Percentiles rank a stretch among this genome's conserved stretches.
Conservation (phyloP, 2,797 vertebrate genomes). For the Anabas testudineus region DNA sequence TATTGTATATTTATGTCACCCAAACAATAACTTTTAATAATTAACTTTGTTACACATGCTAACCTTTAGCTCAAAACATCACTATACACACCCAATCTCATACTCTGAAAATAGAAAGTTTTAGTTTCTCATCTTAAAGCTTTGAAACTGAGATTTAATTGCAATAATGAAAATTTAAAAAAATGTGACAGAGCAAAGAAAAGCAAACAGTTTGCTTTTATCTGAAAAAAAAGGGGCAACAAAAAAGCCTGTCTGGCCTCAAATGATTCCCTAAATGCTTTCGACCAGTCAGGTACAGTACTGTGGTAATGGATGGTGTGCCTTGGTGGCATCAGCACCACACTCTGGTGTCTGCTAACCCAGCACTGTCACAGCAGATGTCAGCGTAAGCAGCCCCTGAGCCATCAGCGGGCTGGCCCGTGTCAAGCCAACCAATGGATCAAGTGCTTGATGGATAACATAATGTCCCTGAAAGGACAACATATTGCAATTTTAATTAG, state of each 20-base stretch:
- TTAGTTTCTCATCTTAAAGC: too few species aligned
- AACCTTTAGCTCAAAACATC: too few species aligned
- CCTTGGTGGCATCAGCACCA: conserved; percentile 29
- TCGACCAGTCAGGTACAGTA: conserved; percentile 37
- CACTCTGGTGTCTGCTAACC: conserved; percentile 39
- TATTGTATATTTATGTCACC: too few species aligned
- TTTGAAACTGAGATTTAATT: too few species aligned
- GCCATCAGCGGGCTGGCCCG: conserved; percentile 38
- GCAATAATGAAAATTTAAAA: too few species aligned
- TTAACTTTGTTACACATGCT: too few species aligned
- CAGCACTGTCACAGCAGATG: conserved; percentile 56
- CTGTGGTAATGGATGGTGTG: conserved; percentile 49
- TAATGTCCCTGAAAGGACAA: conserved; percentile 66
- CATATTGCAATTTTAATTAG: conserved; percentile 72
- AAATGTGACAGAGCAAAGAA: conserved; percentile 18
- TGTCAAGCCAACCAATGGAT: conserved; percentile 56
- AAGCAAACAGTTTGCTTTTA: conserved; percentile 18
- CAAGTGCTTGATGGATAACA: conserved; percentile 69
- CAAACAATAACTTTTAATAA: too few species aligned
- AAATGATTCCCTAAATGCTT: conserved; percentile 25
- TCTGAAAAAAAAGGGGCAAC: not conserved
- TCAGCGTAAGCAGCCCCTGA: conserved; percentile 48
- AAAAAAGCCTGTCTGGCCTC: conserved; percentile 7
- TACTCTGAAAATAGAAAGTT: too few species aligned
- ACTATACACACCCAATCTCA: too few species aligned